A percentile compares a stretch with the other conserved stretches of the same genome.
These are phyloP conservation scores for Sprattus sprattus DNA, from an alignment of 2,113 vertebrate genomes.

Conservation along the genomic window DNA sequence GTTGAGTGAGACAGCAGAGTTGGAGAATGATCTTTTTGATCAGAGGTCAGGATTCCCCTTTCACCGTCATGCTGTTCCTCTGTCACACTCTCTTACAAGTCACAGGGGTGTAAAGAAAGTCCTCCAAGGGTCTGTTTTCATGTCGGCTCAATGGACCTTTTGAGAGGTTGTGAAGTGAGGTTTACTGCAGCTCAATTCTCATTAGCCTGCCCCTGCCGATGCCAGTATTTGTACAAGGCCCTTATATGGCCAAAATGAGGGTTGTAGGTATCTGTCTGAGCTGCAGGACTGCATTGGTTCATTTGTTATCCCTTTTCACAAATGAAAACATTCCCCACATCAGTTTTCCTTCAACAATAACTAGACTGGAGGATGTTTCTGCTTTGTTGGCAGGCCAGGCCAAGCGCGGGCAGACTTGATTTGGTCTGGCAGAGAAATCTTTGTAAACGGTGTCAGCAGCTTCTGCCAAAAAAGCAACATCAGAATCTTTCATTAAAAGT, in stretches of 20 bases:
- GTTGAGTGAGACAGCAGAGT: background rate
- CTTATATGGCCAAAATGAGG: slow-evolving; percentile 5
- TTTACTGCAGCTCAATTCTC: background rate
- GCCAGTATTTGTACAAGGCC: background rate
- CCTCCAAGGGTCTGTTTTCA: background rate
- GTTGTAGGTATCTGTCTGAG: slow-evolving; percentile 2
- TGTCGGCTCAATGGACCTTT: background rate
- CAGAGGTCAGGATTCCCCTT: background rate
- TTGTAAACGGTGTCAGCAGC: slow-evolving; percentile 54
- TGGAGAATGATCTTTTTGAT: too few relatives aligned
- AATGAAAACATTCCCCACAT: slow-evolving; percentile 28
- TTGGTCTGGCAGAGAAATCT: slow-evolving; percentile 54
- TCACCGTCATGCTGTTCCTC: background rate
- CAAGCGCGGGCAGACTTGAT: slow-evolving; percentile 43
- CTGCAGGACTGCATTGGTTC: background rate
- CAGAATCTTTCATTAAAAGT: slow-evolving; percentile 69
- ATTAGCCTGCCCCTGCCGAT: background rate
- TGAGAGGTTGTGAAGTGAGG: background rate
- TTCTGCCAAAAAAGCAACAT: slow-evolving; percentile 60
- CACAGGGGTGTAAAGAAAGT: background rate
- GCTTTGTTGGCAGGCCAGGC: slow-evolving; percentile 41
- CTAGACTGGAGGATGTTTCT: slow-evolving; percentile 22
- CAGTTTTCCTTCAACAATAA: slow-evolving; percentile 12
- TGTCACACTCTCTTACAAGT: background rate
- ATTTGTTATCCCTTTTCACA: slow-evolving; percentile 10